phyloP scores from a whole-genome alignment of 2,888 invertebrate genomes.

The Cheilosia scutellata region DNA sequence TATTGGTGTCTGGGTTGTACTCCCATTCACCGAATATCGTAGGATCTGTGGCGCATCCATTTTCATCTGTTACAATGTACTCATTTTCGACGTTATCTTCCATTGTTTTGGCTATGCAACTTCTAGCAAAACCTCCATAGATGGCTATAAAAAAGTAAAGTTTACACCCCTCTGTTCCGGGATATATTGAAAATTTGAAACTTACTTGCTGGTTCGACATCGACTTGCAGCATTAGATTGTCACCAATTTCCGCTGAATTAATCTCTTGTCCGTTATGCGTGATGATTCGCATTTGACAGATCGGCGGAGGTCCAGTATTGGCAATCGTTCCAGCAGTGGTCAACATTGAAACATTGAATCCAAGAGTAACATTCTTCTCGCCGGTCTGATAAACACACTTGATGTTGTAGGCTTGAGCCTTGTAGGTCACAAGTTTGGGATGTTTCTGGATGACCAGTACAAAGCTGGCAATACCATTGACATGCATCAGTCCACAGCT shows the following conservation, averaged over 20 bases:
- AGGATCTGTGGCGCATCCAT: conserved; percentile 96
- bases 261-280: conserved; percentile 93
- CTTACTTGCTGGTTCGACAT: conserved; percentile 91
- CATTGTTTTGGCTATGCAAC: conserved; percentile 96
- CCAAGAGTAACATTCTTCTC: conserved; percentile 96
- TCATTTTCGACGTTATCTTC: conserved; percentile 95
- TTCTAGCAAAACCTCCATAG: conserved; percentile 96
- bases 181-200: conserved; percentile 52
- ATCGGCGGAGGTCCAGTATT: conserved; percentile 97
- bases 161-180: neutral
- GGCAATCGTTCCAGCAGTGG: conserved; percentile 97
- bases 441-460: conserved; percentile 97
- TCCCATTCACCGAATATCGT: conserved; percentile 97
- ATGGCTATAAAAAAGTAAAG: conserved; percentile 86
- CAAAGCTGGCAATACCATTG: conserved; percentile 96
- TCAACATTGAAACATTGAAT: conserved; percentile 97
- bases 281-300: conserved; percentile 96
- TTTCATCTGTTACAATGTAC: conserved; percentile 96
- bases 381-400: conserved; percentile 97
- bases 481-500: conserved; percentile 96
- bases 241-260: conserved; percentile 96
- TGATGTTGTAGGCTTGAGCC: conserved; percentile 98
- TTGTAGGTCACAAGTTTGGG: conserved; percentile 97
- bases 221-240: conserved; percentile 93
- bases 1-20: conserved; percentile 93